Evolutionary conservation across 2,888 invertebrate species (phyloP), one percentile per base, ranked within the genome.

Genomic region (Sminthurides aquaticus): DNA sequence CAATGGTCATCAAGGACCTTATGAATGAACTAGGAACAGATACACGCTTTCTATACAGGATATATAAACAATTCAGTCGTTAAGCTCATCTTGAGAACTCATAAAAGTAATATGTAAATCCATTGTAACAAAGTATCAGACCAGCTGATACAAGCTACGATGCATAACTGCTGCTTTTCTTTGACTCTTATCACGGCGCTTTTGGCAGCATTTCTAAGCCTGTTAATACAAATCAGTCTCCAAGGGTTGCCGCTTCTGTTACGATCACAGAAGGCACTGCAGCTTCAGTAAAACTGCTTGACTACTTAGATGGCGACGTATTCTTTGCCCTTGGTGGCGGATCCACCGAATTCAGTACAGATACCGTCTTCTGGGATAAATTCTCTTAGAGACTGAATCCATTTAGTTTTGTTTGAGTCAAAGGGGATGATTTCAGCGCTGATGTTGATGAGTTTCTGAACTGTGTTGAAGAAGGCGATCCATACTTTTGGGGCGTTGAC

Each of bases 361-460:
- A 62, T 56, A 1, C 62, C 62, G 11, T 62, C 49, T 20, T 62
- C 62, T 11, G 62, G 62, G 15, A 62, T 62, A 22, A 48, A 62
- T 20, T 62, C 62, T 11, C 57, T 43, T 27, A 62, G 25, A 2
- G 26, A 25, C 22, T 43, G 34, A 8, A 26, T 62, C 62, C 62
- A 62, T 28, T 62, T 62, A 11, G 3, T 34, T 22, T 49, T 43
- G 34, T 62, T 57, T 2, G 57, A 29, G 49, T 62, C 62, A 25
- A 49, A 57, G 20, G 49, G 26, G 25, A 26, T 22, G 24, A 62
- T 57, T 3, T 56, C 57, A 1, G 57, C 57, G 18, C 48, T 48
- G 5, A 62, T 22, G 26, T 43, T 56, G n/a, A 62, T 34, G 25
- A 62, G 48, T 22, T 28, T 2, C 18, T 48, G 43, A n/a, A 57